Evolutionary conservation across 2,797 vertebrate genomes (phyloP).

Genomic region (Hyperoplus lanceolatus): DNA sequence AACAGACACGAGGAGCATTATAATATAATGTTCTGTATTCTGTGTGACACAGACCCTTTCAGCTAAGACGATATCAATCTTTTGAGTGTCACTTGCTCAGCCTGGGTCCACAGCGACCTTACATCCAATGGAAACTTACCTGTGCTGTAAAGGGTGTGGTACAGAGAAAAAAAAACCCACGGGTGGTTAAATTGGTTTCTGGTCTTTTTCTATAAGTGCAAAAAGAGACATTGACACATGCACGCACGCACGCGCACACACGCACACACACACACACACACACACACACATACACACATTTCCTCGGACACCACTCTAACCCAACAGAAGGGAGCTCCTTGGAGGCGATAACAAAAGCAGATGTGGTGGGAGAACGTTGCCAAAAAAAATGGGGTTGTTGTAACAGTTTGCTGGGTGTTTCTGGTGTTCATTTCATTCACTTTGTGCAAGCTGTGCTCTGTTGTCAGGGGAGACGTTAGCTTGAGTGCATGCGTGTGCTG

Average conservation of each 20-base stretch:
- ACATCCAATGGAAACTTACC: constrained; percentile 47
- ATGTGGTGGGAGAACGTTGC: constrained; percentile 80
- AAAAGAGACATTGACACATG: background rate
- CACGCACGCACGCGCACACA: background rate
- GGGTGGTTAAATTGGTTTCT: constrained; percentile 5
- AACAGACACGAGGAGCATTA: constrained; percentile 77
- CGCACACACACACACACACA: constrained; percentile 12
- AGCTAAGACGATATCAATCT: constrained; percentile 73
- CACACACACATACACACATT: constrained; percentile 40
- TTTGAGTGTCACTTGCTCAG: constrained; percentile 52
- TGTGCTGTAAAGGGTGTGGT: background rate
- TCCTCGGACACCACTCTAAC: constrained; percentile 37
- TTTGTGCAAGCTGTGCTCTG: constrained; percentile 74
- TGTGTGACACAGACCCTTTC: constrained; percentile 62
- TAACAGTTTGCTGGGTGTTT: constrained; percentile 82
- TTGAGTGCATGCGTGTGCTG: constrained; percentile 19
- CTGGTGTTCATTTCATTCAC: constrained; percentile 79
- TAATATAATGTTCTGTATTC: constrained; percentile 77
- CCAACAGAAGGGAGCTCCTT: constrained; percentile 65
- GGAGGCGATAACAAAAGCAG: constrained; percentile 79
- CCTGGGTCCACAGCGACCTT: constrained; percentile 45
- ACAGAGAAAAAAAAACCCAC: background rate
- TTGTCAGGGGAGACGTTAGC: constrained; percentile 76
- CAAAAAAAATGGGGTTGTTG: constrained; percentile 74
- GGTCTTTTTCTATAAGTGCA: background rate